These are phyloP conservation scores for Lutraria lutraria DNA, from an alignment of 2,888 invertebrate genomes.

Conservation along the genomic window DNA sequence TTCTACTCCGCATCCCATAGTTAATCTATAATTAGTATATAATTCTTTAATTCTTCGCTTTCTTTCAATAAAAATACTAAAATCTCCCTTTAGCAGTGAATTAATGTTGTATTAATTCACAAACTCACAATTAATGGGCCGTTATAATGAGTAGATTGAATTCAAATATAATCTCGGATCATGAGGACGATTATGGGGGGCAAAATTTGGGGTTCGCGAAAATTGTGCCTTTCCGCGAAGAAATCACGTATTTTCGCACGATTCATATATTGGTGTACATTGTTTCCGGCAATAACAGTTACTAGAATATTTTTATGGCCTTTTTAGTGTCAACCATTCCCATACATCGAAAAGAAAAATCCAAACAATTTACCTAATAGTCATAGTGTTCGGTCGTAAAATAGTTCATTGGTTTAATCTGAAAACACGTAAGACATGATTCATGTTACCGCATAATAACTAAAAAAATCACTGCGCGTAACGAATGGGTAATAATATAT, in stretches of 20 bases:
- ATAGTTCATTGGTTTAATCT: too few species aligned
- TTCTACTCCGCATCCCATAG: background rate
- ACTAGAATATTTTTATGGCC: background rate
- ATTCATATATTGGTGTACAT: background rate
- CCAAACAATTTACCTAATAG: too few species aligned
- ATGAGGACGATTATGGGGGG: background rate
- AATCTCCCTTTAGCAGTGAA: slow-evolving; percentile 26
- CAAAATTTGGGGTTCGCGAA: background rate
- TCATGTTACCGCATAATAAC: too few species aligned
- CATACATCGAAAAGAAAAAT: too few species aligned
- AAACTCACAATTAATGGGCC: slow-evolving; percentile 34
- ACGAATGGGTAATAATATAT: too few species aligned
- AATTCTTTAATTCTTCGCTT: slow-evolving; percentile 27
- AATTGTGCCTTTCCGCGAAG: background rate
- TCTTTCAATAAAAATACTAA: slow-evolving; percentile 40
- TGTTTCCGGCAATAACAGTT: background rate
- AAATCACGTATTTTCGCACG: background rate
- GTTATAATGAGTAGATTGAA: slow-evolving; percentile 48
- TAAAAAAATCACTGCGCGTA: too few species aligned
- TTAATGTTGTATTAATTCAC: slow-evolving; percentile 25
- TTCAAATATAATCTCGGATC: background rate
- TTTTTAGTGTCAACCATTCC: background rate
- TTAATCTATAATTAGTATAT: background rate
- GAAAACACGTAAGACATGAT: too few species aligned
- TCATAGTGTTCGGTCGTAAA: too few species aligned